Base-by-base conservation (phyloP, 2,797 vertebrate genomes). In the Chaenodraco wilsoni region DNA sequence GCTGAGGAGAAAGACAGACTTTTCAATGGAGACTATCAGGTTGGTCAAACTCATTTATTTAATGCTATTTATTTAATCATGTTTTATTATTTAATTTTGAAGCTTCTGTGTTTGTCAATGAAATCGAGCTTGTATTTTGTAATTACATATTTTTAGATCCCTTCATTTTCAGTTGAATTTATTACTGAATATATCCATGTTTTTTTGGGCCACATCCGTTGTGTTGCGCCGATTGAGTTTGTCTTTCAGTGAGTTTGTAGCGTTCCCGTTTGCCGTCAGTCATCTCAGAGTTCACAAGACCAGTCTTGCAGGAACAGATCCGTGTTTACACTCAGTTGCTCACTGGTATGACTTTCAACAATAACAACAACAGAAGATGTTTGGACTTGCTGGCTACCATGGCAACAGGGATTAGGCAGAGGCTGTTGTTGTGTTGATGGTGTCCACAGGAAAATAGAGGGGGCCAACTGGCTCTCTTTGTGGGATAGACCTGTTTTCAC, bases 341-440 rank as follows among this genome's bases (percentile, higher is more conserved):
- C 95, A 90, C 83, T 91, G 89, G 91, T 92, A 91, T 92, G 93
- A 97, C 94, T 96, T 93, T 94, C 94, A 95, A 96, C 96, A 96
- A 97, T 96, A 98, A 97, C 96, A 98, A 98, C 94, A 98, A 96
- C 96, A 98, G 96, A 96, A 97, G 91, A 91, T 96, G 96, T 96
- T 96, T 97, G 97, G 96, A 98, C 97, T 96, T 95, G 96, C 97
- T 95, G 96, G 95, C 95, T 95, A 89, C 95, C 96, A 96, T 97
- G 95, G 97, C 96, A 96, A 98, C 93, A 17, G 87, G 93, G 95
- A 96, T 96, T 96, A 97, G 96, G 92, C 95, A 79, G 86, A 91
- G 84, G 86, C 88, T 92, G 93, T 92, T 96, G 93, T 95, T 95
- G 96, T 96, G 96, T 97, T 96, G 94, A 94, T 95, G 91, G 94